These are phyloP conservation scores for Cartodere bifasciata DNA, from an alignment of 2,888 invertebrate species.

Conservation along the genomic window DNA sequence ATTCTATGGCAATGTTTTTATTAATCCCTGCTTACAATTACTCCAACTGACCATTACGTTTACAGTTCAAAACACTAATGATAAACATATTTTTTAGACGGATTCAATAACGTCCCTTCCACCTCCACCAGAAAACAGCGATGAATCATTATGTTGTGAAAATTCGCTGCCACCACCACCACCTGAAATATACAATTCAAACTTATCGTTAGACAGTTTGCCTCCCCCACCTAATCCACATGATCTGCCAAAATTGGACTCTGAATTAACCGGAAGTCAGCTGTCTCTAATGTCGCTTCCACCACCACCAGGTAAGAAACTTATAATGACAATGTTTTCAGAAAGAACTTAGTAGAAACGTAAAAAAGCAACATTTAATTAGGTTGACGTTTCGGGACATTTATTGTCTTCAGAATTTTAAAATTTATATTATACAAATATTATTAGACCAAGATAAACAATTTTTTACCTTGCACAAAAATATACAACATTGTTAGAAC, in stretches of 20 bases:
- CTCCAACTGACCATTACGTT: too few relatives aligned
- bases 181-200: slow-evolving; percentile 62
- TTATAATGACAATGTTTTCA: too few relatives aligned
- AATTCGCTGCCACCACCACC: slow-evolving; percentile 57
- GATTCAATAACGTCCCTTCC: slow-evolving; percentile 43
- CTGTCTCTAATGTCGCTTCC: slow-evolving; percentile 57
- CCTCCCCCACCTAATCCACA: slow-evolving; percentile 63
- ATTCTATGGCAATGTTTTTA: too few relatives aligned
- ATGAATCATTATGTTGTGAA: slow-evolving; percentile 34
- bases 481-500: too few relatives aligned
- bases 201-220: slow-evolving; percentile 65
- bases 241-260: slow-evolving; percentile 39
- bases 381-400: too few relatives aligned
- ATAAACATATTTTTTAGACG: slow-evolving; percentile 33
- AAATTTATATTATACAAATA: too few relatives aligned
- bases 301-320: slow-evolving; percentile 55
- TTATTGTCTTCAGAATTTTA: too few relatives aligned
- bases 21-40: too few relatives aligned
- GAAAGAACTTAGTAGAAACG: too few relatives aligned
- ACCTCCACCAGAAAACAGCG: slow-evolving; percentile 40
- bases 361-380: too few relatives aligned
- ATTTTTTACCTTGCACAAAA: too few relatives aligned
- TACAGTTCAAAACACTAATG: not conserved
- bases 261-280: slow-evolving; percentile 56
- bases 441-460: too few relatives aligned